Base-by-base conservation (phyloP, 2,113 vertebrate genomes). In the Neolamprologus toae region DNA sequence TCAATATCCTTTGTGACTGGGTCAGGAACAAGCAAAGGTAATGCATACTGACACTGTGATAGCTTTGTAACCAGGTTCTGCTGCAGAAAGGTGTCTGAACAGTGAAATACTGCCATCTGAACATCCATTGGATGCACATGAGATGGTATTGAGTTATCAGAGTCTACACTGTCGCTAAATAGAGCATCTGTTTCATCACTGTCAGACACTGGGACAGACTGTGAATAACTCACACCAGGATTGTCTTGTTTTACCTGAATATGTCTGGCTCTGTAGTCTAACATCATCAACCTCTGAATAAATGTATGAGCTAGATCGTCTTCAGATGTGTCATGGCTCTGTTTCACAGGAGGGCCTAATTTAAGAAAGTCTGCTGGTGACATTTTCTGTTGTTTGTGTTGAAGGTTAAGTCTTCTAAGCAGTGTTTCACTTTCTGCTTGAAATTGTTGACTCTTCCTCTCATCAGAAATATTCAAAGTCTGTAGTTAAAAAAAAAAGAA, bases 21-120 rank as follows among this genome's bases (percentile, higher is more conserved):
- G 47, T 49, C 47, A 49, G 1, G 47, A 8, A 49, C 16, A 49
- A 49, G 4, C 47, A 49, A 49, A 2, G 47, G 47, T 9, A 49
- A 49, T 8, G 47, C 47, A 1, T 49, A 49, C 47, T 49, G 47
- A 49, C 47, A 49, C 47, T 49, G 47, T 0, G 49, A 51, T 0
- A 51, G 49, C 49, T 51, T 9, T 0, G 2, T 5, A 51, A 19
- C 0, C 1, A 51, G 0, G 17, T 3, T 51, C 17, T 51, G 49
- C 19, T 53, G n/a, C 0, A 53, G 3, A 0, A 53, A 53, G 4
- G 0, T 53, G 0, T n/a, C 49, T 5, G 49, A 53, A 1, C 49
- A 53, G 0, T 53, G 19, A 2, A 53, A 53, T 53, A 53, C 19
- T n/a, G 49, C 49, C 49, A 53, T n/a, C 5, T 53, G 49, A 53